Conservation (phyloP, 1,140 invertebrate genomes). For the Penaeus japonicus region DNA sequence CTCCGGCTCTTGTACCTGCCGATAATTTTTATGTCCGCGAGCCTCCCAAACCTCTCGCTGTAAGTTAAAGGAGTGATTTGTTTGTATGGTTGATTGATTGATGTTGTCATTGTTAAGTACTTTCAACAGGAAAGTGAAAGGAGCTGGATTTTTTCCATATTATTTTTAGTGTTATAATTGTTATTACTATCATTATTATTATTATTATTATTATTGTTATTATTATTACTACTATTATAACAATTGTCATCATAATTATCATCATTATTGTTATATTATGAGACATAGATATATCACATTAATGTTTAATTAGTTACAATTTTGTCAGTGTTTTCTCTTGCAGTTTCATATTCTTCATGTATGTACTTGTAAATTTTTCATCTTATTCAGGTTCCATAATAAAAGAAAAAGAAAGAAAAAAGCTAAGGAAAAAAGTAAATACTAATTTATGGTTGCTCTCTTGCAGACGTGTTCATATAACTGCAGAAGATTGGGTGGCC, state of each 20-base stretch:
- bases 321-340: not conserved
- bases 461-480: slow-evolving; percentile 59
- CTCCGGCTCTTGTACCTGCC: slow-evolving; percentile 54
- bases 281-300: too few relatives aligned
- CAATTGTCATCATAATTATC: too few relatives aligned
- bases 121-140: too few relatives aligned
- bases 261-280: too few relatives aligned
- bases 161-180: too few relatives aligned
- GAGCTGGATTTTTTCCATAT: too few relatives aligned
- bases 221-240: too few relatives aligned
- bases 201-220: too few relatives aligned
- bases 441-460: not conserved
- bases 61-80: slow-evolving; percentile 48
- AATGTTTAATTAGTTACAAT: too few relatives aligned
- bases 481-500: slow-evolving; percentile 56
- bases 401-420: not conserved
- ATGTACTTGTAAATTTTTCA: not conserved
- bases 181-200: too few relatives aligned
- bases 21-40: slow-evolving; percentile 59
- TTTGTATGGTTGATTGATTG: not conserved
- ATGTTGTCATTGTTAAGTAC: not conserved
- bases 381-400: not conserved
- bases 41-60: slow-evolving; percentile 58
- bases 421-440: not conserved
- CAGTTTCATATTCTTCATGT: not conserved